Evolutionary conservation across 2,113 vertebrate species (phyloP), one percentile per base, ranked within the genome.

Genomic region (Percopsis transmontana): DNA sequence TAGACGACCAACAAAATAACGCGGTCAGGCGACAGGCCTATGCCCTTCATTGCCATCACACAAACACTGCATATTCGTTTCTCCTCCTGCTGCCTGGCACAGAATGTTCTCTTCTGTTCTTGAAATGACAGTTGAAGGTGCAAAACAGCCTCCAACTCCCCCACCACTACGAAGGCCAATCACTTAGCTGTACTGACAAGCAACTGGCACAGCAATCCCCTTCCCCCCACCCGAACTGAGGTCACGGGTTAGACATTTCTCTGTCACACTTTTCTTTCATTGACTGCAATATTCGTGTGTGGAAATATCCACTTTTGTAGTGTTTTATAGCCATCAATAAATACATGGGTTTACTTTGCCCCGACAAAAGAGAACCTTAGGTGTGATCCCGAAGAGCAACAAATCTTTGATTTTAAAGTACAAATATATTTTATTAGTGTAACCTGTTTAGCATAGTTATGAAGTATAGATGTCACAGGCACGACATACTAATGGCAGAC

Each of bases 81-180:
- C 62, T 15, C 48, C 21, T 23, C 48, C 66, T 57, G 39, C 58
- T 66, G 38, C 62, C 58, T 39, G 63, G 90, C 60, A 92, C 90
- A 91, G 48, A 81, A 84, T 75, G 91, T 90, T 84, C 88, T 84
- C 48, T 45, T 47, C 80, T 74, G 85, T 85, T 87, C 77, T 76
- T 84, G 82, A 84, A 87, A 82, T 70, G 66, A 75, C 66, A 60
- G 58, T 38, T 64, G 68, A 33, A 14, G 16, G 54, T 67, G 80
- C 63, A 81, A 77, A 86, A 68, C 70, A 15, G 68, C 75, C 56
- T 70, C 27, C n/a, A 59, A 39, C 72, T 70, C 67, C 76, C 73
- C 54, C 68, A 62, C 45, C 52, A 18, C 16, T 24, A 38, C 60
- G 13, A 13, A 57, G 69, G 16, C 86, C 84, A 87, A 88, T 85